Evolutionary conservation across 1,140 invertebrate species (phyloP).

Genomic region (Mesaphorura yosii): DNA sequence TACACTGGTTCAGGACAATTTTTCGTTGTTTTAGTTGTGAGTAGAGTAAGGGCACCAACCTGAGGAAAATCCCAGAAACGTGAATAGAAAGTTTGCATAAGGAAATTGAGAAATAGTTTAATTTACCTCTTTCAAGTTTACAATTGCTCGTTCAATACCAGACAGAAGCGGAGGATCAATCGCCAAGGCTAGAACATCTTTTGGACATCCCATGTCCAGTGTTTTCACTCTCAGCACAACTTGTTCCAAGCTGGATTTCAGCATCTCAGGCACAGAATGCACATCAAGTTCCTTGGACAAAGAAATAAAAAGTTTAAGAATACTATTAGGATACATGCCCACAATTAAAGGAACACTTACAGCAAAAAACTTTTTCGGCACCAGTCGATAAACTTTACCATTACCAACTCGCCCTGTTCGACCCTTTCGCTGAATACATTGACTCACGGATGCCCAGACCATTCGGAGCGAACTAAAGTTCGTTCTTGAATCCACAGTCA

Average conservation of each 20-base stretch:
- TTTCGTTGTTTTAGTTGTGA: constrained; percentile 22
- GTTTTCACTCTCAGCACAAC: constrained; percentile 69
- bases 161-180: constrained; percentile 73
- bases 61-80: constrained; percentile 5
- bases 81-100: neutral
- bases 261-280: constrained; percentile 59
- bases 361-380: constrained; percentile 57
- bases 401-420: constrained; percentile 73
- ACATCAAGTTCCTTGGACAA: constrained; percentile 35
- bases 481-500: constrained; percentile 57
- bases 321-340: neutral
- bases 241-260: constrained; percentile 64
- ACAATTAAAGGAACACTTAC: no score
- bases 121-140: constrained; percentile 72
- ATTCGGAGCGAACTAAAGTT: constrained; percentile 69
- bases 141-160: constrained; percentile 67
- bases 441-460: constrained; percentile 76
- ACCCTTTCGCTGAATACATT: constrained; percentile 79
- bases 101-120: no score
- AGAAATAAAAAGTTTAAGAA: constrained; percentile 14
- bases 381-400: constrained; percentile 76
- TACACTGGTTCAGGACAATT: constrained; percentile 43
- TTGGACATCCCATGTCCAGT: constrained; percentile 71
- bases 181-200: constrained; percentile 64
- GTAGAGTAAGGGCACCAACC: constrained; percentile 20